Evolutionary conservation across 2,113 vertebrate genomes (phyloP), one percentile per base, ranked within the genome.

Genomic region (Dipodomys spectabilis): DNA sequence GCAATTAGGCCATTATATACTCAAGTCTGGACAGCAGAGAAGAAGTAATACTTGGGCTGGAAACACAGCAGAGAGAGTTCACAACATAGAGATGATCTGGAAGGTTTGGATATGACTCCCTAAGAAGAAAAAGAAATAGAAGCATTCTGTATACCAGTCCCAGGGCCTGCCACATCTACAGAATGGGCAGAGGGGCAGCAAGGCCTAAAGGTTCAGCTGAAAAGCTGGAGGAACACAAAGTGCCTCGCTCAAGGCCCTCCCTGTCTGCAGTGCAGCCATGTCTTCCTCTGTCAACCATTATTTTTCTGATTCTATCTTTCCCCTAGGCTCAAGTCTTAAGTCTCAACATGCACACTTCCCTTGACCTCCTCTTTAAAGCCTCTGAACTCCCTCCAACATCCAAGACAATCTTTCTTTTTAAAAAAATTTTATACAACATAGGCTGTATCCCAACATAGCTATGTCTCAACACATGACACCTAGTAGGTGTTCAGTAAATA

Each of bases 211-310:
- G 57, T 49, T 13, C 3, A 82, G 7, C 64, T 22, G 23, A n/a
- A 30, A 5, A 20, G 23, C 0, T 23, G 20, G 60, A 44, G 19
- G 5, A 9, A 5, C 53, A 2, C 35, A 8, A 35, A 65, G 27
- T 0, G 19, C 16, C 8, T 12, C 1, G 27, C 64, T 25, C 0
- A 0, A 9, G 3, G 0, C 0, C 27, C 49, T 9, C 83, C 68
- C 1, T 23, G 7, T 69, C n/a, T 64, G 19, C 23, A 30, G 23
- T 78, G 28, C 13, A 5, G n/a, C 3, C 27, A 3, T 35, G 30
- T 53, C 73, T 13, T 39, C 62, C 23, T 32, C 20, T 25, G 20
- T 74, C 71, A 73, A 23, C 62, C 57, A 20, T 60, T 22, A n/a
- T 81, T 73, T 57, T 45, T 18, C 60, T 19, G 69, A 25, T 20